phyloP scores from a whole-genome alignment of 2,888 invertebrate species.

The Proisotoma minuta region DNA sequence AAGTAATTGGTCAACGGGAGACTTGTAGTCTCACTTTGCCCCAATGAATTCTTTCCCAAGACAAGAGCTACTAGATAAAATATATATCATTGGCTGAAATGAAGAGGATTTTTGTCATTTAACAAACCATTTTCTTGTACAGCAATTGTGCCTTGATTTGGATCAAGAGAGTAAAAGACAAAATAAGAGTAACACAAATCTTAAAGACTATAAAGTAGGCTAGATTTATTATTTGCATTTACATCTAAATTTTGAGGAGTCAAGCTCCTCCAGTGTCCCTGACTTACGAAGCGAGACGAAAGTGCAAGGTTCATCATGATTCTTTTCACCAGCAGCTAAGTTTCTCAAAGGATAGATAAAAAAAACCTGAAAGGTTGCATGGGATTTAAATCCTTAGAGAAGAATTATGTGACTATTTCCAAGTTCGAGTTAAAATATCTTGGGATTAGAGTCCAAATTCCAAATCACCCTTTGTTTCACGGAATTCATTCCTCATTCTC shows the following conservation, averaged over 20 bases:
- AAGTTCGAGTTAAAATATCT: constrained; percentile 13
- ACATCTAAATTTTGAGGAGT: neutral
- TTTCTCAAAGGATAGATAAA: too few relatives aligned
- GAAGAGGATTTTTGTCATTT: too few relatives aligned
- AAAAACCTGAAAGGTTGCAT: constrained; percentile 7
- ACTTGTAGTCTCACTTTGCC: too few relatives aligned
- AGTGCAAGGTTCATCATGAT: constrained; percentile 10
- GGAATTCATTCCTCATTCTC: neutral
- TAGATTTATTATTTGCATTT: neutral
- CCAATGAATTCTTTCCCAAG: too few relatives aligned
- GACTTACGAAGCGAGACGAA: constrained; percentile 7
- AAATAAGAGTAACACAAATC: too few relatives aligned
- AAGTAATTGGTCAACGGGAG: too few relatives aligned
- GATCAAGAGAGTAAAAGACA: too few relatives aligned
- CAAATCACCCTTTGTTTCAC: constrained; percentile 15
- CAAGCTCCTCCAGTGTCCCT: neutral
- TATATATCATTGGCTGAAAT: too few relatives aligned
- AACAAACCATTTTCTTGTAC: too few relatives aligned
- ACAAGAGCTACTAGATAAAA: too few relatives aligned
- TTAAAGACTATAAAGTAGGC: neutral
- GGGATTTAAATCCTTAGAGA: constrained; percentile 13
- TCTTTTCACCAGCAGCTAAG: too few relatives aligned
- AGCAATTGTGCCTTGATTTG: too few relatives aligned
- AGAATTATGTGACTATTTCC: constrained; percentile 17
- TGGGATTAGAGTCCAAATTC: neutral